Evolutionary conservation across 1,140 invertebrate genomes (phyloP), one percentile per base, ranked within the genome.

Genomic region (Pachyrhynchus sulphureomaculatus): DNA sequence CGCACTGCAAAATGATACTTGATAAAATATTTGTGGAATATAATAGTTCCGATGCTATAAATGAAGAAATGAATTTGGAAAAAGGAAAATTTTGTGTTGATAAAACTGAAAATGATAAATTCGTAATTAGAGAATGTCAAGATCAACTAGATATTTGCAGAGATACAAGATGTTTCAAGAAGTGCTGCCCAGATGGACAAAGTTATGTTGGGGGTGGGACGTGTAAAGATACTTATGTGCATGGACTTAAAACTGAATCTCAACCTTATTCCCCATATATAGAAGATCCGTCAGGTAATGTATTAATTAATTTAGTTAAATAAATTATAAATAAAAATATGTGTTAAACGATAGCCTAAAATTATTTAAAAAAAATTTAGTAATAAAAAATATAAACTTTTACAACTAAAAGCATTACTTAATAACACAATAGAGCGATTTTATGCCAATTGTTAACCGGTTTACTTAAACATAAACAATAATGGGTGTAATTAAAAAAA

Each of bases 171-270:
- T 71, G 69, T 26, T 55, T 69, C 4, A 62, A 51, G 17, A 71
- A 71, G 33, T 71, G 69, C 29, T 71, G 69, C 37, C 64, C 66
- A 4, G 69, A 71, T 62, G 69, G 69, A 2, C 68, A 71, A 32
- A 71, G 69, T 42, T 71, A 55, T 23, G 64, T 71, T 10, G 57
- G 54, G 15, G 68, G 68, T 26, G 10, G 47, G 0, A 53, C 51
- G 9, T 71, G 69, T 54, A 15, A 23, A 17, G 58, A 71, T 52
- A 71, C 68, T 0, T 68, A 64, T 34, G 32, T 34, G 8, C 36
- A 67, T 36, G 69, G 69, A 8, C 6, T 69, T 15, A 10, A 54
- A 29, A 20, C 54, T 12, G 18, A 52, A 61, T 59, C 36, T 60
- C 48, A 51, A 18, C 15, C 8, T n/a, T 58, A 65, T 66, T 48